Conservation (phyloP, 2,797 vertebrate species). For the Vespertilio murinus region DNA sequence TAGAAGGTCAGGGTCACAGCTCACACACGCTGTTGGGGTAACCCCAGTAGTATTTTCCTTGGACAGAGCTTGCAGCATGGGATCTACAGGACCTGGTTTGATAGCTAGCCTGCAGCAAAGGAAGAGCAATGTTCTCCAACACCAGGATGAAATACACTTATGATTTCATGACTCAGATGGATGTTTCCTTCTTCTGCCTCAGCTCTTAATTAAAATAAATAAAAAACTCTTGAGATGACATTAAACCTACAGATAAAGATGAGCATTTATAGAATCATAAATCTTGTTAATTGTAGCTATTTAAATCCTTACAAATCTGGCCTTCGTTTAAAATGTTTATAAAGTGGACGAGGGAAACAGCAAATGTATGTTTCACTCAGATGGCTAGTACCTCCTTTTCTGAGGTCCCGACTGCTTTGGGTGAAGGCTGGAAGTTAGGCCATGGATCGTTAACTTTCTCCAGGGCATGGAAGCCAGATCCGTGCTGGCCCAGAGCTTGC, state of each 20-base stretch:
- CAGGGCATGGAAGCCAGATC: background rate
- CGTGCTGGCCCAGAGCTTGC: background rate
- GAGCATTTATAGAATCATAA: background rate
- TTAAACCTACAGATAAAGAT: background rate
- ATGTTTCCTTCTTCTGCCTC: background rate
- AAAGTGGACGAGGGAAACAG: background rate
- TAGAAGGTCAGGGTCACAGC: too few relatives aligned
- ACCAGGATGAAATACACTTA: background rate
- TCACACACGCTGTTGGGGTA: too few relatives aligned
- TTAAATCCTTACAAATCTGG: background rate
- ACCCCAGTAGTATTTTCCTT: background rate
- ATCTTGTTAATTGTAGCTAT: background rate
- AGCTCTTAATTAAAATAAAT: background rate
- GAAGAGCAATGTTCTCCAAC: background rate
- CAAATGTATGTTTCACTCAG: accelerated
- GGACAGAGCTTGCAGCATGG: background rate
- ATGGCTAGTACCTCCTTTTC: background rate
- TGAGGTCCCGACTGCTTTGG: too few relatives aligned
- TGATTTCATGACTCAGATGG: background rate
- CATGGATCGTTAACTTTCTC: background rate
- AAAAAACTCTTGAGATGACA: background rate
- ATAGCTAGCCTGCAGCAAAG: background rate
- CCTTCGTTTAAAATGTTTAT: background rate
- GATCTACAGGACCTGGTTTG: background rate
- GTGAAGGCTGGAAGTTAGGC: too few relatives aligned